Evolutionary conservation across 35 echinoderm and acorn worm species (phyloP).

Genomic region (Eucidaris tribuloides): DNA sequence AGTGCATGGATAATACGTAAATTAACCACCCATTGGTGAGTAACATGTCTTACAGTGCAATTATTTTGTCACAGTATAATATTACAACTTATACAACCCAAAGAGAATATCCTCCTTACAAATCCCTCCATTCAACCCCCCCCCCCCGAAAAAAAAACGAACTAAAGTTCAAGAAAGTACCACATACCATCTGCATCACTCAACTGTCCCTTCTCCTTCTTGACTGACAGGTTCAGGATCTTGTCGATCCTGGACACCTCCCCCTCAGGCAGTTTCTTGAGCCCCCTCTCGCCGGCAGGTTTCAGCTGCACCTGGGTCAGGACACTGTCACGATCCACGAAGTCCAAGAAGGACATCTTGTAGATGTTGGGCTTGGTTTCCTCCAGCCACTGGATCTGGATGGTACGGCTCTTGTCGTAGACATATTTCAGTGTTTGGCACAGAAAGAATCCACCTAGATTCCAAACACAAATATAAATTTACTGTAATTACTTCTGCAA

Average conservation of each 20-base stretch:
- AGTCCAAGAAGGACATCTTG: conserved; percentile 82
- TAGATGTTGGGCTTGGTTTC: conserved; percentile 59
- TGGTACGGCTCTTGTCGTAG: conserved; percentile 53
- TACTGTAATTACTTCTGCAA: too few species aligned
- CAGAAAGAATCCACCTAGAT: conserved; percentile 60
- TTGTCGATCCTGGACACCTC: conserved; percentile 81
- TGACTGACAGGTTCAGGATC: conserved; percentile 69
- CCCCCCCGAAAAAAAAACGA: too few species aligned
- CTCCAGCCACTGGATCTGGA: conserved; percentile 92
- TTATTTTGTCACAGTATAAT: too few species aligned
- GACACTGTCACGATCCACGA: conserved; percentile 71
- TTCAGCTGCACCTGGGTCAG: conserved; percentile 84
- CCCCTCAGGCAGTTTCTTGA: conserved; percentile 34
- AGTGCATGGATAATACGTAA: too few species aligned
- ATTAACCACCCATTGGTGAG: too few species aligned
- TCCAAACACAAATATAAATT: too few species aligned
- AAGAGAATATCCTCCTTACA: too few species aligned
- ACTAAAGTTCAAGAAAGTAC: too few species aligned
- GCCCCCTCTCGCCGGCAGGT: conserved; percentile 41
- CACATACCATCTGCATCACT: conserved; percentile 77
- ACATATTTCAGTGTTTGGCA: conserved; percentile 87
- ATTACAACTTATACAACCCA: too few species aligned
- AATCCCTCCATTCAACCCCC: too few species aligned
- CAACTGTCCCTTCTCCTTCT: conserved; percentile 86
- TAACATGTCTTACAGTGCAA: too few species aligned